These are phyloP conservation scores for Xestia c-nigrum DNA, from an alignment of 2,888 invertebrate species.

Conservation along the genomic window DNA sequence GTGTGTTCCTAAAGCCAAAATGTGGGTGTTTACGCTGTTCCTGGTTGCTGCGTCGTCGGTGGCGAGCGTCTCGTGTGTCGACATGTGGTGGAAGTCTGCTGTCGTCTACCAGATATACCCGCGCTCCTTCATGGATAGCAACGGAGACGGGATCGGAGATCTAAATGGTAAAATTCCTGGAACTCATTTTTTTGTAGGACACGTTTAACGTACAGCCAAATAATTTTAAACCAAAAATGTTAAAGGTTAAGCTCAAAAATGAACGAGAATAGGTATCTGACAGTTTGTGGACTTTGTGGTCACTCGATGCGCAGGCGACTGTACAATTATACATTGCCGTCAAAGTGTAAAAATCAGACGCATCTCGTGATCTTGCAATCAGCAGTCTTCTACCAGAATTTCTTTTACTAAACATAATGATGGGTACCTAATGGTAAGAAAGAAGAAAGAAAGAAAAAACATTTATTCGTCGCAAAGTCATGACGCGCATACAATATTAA, in stretches of 20 bases:
- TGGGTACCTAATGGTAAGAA: not conserved
- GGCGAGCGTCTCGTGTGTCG: slow-evolving; percentile 53
- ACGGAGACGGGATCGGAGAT: slow-evolving; percentile 94
- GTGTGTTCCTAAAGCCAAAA: slow-evolving; percentile 27
- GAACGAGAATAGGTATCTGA: too few relatives aligned
- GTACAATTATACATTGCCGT: not conserved
- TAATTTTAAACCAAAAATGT: too few relatives aligned
- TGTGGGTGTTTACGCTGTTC: slow-evolving; percentile 36
- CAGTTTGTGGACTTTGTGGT: too few relatives aligned
- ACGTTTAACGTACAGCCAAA: too few relatives aligned
- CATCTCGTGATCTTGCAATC: not conserved
- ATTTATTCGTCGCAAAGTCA: too few relatives aligned
- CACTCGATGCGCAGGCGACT: not conserved
- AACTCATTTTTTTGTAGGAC: not conserved
- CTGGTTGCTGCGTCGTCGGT: slow-evolving; percentile 35
- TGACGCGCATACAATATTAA: too few relatives aligned
- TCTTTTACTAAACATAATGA: not conserved
- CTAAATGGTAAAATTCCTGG: slow-evolving; percentile 89
- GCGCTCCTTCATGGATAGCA: slow-evolving; percentile 93
- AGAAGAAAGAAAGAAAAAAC: too few relatives aligned
- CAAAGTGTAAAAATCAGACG: not conserved
- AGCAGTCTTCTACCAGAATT: not conserved
- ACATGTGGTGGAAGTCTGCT: slow-evolving; percentile 94
- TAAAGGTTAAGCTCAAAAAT: too few relatives aligned
- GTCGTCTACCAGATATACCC: slow-evolving; percentile 95